Percentiles rank a stretch among this genome's conserved stretches.
Conservation (phyloP, 2,888 invertebrate species). For the Aleiodes testaceus region DNA sequence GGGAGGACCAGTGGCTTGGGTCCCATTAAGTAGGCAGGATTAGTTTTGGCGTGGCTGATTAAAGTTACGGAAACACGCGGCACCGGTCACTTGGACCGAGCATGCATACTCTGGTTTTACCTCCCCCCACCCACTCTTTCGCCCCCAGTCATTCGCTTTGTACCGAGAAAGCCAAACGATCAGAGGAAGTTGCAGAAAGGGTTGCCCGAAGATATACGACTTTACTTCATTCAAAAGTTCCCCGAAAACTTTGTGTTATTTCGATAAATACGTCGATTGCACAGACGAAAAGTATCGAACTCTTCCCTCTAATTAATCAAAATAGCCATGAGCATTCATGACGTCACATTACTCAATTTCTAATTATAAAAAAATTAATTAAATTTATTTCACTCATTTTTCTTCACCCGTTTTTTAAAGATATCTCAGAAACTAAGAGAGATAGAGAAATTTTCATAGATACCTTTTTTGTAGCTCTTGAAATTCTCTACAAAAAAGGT, state of each 20-base stretch:
- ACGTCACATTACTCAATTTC: no score
- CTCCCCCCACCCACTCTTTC: not conserved
- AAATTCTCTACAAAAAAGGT: no score
- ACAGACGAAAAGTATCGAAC: no score
- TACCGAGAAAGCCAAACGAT: constrained; percentile 14
- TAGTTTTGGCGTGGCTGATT: constrained; percentile 58
- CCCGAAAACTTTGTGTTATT: not conserved
- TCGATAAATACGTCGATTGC: not conserved
- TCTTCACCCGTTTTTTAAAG: no score
- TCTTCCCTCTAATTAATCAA: no score
- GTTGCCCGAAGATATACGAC: constrained; percentile 18
- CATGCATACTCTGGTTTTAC: constrained; percentile 16
- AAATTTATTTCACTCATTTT: no score
- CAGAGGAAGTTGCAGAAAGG: constrained; percentile 11
- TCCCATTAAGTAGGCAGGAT: constrained; percentile 55
- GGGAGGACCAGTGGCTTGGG: constrained; percentile 34
- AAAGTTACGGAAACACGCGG: constrained; percentile 57
- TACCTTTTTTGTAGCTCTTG: no score
- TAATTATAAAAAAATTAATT: no score
- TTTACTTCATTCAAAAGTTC: constrained; percentile 6
- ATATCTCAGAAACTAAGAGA: no score
- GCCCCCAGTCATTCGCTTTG: constrained; percentile 9
- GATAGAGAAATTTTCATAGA: no score
- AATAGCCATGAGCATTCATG: no score
- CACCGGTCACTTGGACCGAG: constrained; percentile 34